Evolutionary conservation across 2,888 invertebrate species (phyloP).

Genomic region (Drosophila rubida): DNA sequence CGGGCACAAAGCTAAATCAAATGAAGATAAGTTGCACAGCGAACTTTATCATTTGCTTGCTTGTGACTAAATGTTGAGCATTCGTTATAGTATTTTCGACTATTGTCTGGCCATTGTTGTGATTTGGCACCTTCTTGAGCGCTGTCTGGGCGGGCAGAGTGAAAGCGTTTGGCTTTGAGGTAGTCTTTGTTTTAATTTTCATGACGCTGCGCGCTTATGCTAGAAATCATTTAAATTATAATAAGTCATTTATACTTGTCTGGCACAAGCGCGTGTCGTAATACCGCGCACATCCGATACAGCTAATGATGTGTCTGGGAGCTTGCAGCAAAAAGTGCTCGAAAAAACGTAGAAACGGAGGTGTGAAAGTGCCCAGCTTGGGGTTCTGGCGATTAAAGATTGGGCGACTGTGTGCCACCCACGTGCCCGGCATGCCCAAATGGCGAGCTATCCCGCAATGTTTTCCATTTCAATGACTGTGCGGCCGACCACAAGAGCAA

Average conservation of each 20-base stretch:
- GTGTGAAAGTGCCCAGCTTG: slow-evolving; percentile 46
- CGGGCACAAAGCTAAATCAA: slow-evolving; percentile 22
- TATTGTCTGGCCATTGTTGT: slow-evolving; percentile 15
- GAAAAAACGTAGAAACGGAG: neutral
- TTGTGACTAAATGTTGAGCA: slow-evolving; percentile 29
- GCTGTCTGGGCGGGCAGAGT: slow-evolving; percentile 27
- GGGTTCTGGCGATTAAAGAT: slow-evolving; percentile 41
- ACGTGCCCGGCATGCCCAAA: slow-evolving; percentile 69
- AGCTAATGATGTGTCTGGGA: slow-evolving; percentile 17
- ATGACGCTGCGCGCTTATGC: slow-evolving; percentile 42
- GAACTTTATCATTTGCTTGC: slow-evolving; percentile 35
- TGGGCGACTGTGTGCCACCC: slow-evolving; percentile 55
- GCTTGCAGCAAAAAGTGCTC: neutral
- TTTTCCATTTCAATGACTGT: slow-evolving; percentile 73
- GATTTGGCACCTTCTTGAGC: slow-evolving; percentile 64
- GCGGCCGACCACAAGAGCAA: slow-evolving; percentile 52
- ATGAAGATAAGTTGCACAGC: slow-evolving; percentile 15
- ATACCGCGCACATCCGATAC: slow-evolving; percentile 16
- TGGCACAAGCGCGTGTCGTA: slow-evolving; percentile 34
- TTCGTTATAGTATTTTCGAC: slow-evolving; percentile 20
- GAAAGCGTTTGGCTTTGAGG: slow-evolving; percentile 52
- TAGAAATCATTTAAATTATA: slow-evolving; percentile 61
- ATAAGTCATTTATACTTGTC: slow-evolving; percentile 35
- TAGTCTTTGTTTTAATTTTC: slow-evolving; percentile 45
- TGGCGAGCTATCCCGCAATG: slow-evolving; percentile 43